These are phyloP conservation scores for Cossypha polioptera DNA, from an alignment of 2,797 vertebrate genomes.

Conservation along the genomic window DNA sequence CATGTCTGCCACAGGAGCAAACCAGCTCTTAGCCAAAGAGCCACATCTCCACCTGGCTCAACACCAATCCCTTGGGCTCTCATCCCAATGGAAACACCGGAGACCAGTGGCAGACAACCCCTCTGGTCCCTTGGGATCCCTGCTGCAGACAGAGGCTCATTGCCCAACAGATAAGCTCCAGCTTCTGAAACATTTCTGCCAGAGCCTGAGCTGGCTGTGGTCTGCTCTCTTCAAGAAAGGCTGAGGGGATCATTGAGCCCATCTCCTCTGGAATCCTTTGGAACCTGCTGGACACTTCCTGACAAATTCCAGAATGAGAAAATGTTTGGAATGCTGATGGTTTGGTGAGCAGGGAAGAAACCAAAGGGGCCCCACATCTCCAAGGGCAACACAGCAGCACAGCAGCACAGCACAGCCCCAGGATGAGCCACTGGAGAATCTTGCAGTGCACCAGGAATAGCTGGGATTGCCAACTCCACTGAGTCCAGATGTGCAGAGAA, in stretches of 20 bases:
- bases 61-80: not conserved
- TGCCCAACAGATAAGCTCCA: not conserved
- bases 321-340: not conserved
- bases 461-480: not conserved
- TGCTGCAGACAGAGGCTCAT: not conserved
- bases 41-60: not conserved
- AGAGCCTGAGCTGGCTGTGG: not conserved
- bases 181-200: not conserved
- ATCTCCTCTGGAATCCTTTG: not conserved
- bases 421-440: not conserved
- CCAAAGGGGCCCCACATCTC: not conserved
- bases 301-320: not conserved
- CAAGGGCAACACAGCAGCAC: not conserved
- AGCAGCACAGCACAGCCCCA: not conserved
- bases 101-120: not conserved
- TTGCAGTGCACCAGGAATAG: not conserved
- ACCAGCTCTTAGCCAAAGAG: not conserved
- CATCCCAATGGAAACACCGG: accelerated
- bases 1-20: accelerated
- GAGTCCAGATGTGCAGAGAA: not conserved
- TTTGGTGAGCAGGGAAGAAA: not conserved
- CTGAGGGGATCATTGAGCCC: not conserved
- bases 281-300: not conserved
- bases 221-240: not conserved
- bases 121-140: not conserved